A percentile compares a stretch with the other conserved stretches of the same genome.
Conservation (phyloP, 2,888 invertebrate genomes). For the Octonoba sinensis region DNA sequence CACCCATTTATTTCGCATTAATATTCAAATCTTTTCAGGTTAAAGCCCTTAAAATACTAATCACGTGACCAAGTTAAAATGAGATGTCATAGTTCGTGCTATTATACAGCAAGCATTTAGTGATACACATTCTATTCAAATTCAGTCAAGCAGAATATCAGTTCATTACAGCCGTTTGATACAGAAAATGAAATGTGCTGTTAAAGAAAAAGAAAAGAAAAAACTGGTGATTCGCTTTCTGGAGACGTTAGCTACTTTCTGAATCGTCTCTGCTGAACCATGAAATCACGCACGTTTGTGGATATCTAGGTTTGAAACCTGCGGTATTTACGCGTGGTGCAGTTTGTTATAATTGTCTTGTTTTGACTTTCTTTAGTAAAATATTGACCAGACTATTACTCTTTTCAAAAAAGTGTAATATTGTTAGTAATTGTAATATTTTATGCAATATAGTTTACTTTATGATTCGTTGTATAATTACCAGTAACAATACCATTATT, state of each 20-base stretch:
- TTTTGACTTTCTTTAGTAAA: background rate
- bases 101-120: background rate
- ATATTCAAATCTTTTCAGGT: background rate
- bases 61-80: constrained; percentile 4
- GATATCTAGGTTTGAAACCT: constrained; percentile 9
- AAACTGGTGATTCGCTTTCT: background rate
- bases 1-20: no score
- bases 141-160: constrained; percentile 3
- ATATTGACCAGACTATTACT: no score
- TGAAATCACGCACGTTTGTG: background rate
- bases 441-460: no score
- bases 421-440: no score
- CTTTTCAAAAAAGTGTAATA: no score
- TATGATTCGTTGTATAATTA: no score
- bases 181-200: background rate
- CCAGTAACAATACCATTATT: no score
- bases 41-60: background rate
- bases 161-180: background rate
- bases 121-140: background rate
- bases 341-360: background rate
- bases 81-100: constrained; percentile 2
- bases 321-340: background rate
- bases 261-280: background rate
- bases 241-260: background rate
- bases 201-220: background rate